phyloP scores from a whole-genome alignment of 2,113 vertebrate species.

The Vulpes lagopus region DNA sequence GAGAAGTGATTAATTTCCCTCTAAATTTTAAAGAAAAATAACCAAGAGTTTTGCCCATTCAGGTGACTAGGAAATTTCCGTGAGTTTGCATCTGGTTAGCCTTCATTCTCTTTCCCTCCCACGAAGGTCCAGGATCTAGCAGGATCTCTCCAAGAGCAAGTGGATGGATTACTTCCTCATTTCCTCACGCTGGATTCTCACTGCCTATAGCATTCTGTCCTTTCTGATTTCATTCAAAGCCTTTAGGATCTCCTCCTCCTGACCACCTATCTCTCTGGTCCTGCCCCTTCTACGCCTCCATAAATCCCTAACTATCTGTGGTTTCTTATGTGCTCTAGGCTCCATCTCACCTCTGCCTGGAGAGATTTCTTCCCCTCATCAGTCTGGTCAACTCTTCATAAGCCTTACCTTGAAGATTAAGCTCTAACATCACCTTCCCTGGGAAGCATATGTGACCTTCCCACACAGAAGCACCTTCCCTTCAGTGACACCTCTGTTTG shows the following conservation, averaged over 20 bases:
- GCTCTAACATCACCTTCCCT: neutral
- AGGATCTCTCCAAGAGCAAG: neutral
- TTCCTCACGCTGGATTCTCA: neutral
- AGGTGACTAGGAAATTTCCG: neutral
- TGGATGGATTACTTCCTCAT: neutral
- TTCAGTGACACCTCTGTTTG: neutral
- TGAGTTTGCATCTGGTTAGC: neutral
- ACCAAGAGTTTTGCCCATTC: neutral
- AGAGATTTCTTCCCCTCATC: neutral
- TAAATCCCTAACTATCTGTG: neutral
- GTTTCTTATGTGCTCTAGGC: neutral
- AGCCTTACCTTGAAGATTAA: neutral
- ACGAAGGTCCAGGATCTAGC: neutral
- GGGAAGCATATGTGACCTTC: neutral
- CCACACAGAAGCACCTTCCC: neutral
- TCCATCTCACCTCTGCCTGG: neutral
- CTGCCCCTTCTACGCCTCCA: neutral
- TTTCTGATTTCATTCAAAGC: neutral
- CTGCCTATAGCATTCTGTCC: neutral
- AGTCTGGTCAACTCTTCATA: neutral
- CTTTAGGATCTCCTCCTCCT: neutral
- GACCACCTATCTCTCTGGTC: neutral
- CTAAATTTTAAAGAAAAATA: slow-evolving; percentile 30
- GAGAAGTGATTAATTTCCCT: neutral
- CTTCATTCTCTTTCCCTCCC: neutral